Evolutionary conservation across 1,140 invertebrate species (phyloP).

Genomic region (Atta cephalotes): DNA sequence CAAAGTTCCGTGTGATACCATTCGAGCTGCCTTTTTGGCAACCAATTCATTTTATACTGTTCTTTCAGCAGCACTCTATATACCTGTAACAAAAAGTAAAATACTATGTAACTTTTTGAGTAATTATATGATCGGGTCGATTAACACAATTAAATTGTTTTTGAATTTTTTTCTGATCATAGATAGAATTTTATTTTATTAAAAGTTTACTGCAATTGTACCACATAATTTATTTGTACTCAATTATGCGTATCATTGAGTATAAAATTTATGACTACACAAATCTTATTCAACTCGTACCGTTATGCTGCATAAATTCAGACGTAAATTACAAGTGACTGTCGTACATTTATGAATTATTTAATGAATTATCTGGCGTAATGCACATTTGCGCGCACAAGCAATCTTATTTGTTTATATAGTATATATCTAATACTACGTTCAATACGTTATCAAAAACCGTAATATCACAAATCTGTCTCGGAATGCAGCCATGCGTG

Average conservation of each 20-base stretch:
- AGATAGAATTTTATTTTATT: slow-evolving; percentile 26
- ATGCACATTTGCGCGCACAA: neutral
- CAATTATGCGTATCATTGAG: neutral
- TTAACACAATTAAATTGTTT: slow-evolving; percentile 18
- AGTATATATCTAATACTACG: neutral
- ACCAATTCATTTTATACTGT: slow-evolving; percentile 84
- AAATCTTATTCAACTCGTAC: slow-evolving; percentile 7
- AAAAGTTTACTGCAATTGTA: neutral
- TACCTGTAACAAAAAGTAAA: slow-evolving; percentile 79
- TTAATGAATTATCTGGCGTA: slow-evolving; percentile 26
- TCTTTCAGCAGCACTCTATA: slow-evolving; percentile 80
- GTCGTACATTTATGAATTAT: slow-evolving; percentile 44
- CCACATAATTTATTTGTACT: neutral
- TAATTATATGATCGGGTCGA: neutral
- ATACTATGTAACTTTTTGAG: slow-evolving; percentile 74
- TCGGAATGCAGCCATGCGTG: slow-evolving; percentile 31
- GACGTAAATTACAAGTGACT: slow-evolving; percentile 4
- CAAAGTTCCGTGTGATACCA: slow-evolving; percentile 83
- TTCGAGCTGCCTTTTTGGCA: slow-evolving; percentile 83
- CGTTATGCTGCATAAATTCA: slow-evolving; percentile 34
- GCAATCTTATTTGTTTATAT: neutral
- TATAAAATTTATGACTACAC: slow-evolving; percentile 14
- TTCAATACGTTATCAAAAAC: neutral
- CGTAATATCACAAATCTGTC: slow-evolving; percentile 34
- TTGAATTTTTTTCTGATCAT: neutral